Evolutionary conservation across 2,888 invertebrate species (phyloP).

Genomic region (Hanleya hanleyi): DNA sequence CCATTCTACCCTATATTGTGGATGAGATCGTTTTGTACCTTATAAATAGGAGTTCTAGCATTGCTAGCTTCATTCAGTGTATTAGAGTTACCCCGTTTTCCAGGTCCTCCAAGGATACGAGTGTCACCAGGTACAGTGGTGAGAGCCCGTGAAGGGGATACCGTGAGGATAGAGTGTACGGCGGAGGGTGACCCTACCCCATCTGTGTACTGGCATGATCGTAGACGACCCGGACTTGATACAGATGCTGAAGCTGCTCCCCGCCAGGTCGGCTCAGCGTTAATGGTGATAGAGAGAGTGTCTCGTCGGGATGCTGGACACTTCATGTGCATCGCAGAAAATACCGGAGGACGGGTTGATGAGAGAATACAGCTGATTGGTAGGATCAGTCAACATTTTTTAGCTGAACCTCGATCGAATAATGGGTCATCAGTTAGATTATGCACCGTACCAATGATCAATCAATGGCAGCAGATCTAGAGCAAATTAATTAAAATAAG

Average conservation of each 20-base stretch:
- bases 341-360: conserved; percentile 82
- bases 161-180: conserved; percentile 83
- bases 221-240: too few species aligned
- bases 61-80: too few species aligned
- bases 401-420: too few species aligned
- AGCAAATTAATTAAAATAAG: too few species aligned
- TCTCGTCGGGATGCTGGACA: conserved; percentile 50
- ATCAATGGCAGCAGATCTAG: too few species aligned
- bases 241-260: neutral
- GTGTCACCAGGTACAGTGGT: conserved; percentile 75
- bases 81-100: too few species aligned
- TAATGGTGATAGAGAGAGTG: conserved; percentile 53
- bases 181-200: conserved; percentile 88
- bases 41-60: too few species aligned
- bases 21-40: too few species aligned
- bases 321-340: conserved; percentile 74
- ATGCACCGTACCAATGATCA: too few species aligned
- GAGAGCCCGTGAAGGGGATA: conserved; percentile 80
- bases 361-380: conserved; percentile 69
- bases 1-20: too few species aligned
- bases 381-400: too few species aligned
- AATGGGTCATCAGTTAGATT: too few species aligned
- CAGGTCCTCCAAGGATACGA: conserved; percentile 69
- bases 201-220: conserved; percentile 80
- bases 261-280: conserved; percentile 46